These are phyloP conservation scores for Synchiropus splendidus DNA, from an alignment of 2,113 vertebrate species.

Conservation along the genomic window DNA sequence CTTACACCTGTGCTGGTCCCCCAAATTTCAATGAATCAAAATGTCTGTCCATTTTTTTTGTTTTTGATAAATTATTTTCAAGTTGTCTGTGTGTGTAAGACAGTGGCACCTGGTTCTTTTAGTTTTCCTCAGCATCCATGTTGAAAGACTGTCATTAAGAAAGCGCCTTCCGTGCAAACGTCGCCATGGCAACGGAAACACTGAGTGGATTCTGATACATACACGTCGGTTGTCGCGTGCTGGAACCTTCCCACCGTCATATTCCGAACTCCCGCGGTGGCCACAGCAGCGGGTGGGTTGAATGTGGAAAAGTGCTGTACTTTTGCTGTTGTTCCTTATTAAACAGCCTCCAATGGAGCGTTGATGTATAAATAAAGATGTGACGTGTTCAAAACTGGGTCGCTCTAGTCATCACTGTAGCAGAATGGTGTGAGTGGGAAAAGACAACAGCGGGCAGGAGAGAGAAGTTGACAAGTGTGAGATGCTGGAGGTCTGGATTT, in stretches of 20 bases:
- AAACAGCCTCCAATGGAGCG: conserved; percentile 36
- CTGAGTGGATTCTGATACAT: neutral
- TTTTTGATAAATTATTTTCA: too few species aligned
- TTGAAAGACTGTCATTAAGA: too few species aligned
- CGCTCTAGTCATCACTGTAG: neutral
- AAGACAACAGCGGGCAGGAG: too few species aligned
- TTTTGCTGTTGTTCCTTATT: conserved; percentile 25
- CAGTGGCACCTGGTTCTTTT: too few species aligned
- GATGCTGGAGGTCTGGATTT: too few species aligned
- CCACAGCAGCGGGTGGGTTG: neutral
- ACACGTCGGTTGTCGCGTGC: conserved; percentile 2
- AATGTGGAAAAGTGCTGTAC: conserved; percentile 1
- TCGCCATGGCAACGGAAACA: conserved; percentile 18
- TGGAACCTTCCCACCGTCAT: conserved; percentile 9
- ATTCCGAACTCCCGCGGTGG: conserved; percentile 6
- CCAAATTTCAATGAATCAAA: too few species aligned
- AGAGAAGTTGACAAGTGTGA: too few species aligned
- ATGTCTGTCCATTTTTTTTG: too few species aligned
- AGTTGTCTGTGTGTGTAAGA: too few species aligned
- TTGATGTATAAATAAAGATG: conserved; percentile 50
- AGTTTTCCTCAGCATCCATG: too few species aligned
- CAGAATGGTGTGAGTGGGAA: too few species aligned
- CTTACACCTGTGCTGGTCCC: too few species aligned
- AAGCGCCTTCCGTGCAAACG: neutral
- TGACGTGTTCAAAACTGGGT: conserved; percentile 19